Evolutionary conservation across 2,113 vertebrate genomes (phyloP).

Genomic region (Ptilonorhynchus violaceus): DNA sequence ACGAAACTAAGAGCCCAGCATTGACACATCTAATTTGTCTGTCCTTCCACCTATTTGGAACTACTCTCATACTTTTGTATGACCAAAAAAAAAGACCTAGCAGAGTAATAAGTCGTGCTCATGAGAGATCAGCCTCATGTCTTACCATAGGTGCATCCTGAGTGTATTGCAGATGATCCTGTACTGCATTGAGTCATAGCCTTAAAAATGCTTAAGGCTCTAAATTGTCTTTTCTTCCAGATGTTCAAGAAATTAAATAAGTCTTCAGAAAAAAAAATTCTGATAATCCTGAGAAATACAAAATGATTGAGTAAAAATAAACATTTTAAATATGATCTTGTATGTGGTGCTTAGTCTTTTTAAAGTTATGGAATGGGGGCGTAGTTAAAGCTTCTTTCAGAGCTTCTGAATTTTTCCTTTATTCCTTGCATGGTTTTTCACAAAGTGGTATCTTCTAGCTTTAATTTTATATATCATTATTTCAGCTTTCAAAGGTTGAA

Average conservation of each 20-base stretch:
- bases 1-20: neutral
- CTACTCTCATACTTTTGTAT: neutral
- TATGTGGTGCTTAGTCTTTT: neutral
- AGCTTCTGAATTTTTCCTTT: neutral
- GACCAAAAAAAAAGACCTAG: fast-evolving
- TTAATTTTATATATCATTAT: neutral
- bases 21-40: neutral
- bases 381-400: neutral
- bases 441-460: neutral
- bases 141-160: neutral
- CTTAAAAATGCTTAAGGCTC: neutral
- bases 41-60: neutral
- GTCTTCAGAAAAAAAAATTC: neutral
- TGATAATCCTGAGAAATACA: neutral
- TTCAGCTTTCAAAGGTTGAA: neutral
- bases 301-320: neutral
- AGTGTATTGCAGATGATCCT: neutral
- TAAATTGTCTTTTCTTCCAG: neutral
- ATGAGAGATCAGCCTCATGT: neutral
- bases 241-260: neutral
- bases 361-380: neutral
- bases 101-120: neutral
- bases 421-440: neutral
- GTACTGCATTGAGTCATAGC: neutral
- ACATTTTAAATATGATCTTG: neutral